Base-by-base conservation (phyloP, 1,140 invertebrate species). In the Plectrocnemia conspersa region DNA sequence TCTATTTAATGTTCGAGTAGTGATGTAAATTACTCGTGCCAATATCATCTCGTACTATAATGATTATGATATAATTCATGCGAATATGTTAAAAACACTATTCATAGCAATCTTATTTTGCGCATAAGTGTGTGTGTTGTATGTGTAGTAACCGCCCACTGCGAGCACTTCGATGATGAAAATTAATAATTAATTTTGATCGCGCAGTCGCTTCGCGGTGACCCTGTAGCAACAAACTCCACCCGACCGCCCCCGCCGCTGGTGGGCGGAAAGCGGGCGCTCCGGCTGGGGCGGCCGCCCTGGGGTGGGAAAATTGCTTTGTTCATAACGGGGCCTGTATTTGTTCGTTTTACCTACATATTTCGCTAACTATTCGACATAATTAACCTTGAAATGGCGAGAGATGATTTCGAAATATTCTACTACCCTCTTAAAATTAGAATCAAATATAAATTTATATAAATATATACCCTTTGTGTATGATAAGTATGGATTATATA, bases 231-330 rank as follows among this genome's bases (percentile, higher is more conserved):
- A 6, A 40, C 36, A 40, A n/a, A n/a, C 15, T 6, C 15, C 6
- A 40, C 16, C 36, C 6, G 6, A 15, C 36, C 16, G 11, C 36
- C 41, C 4, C 16, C 41, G 19, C 6, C 45, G n/a, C 6, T 13
- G 27, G 27, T 7, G 15, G 22, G 18, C 15, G 15, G 45, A 19
- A 16, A 11, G 11, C 7, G 23, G 25, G 15, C 13, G 45, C 9
- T 9, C 36, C 7, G 9, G 16, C 16, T 40, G 16, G 7, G 27
- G n/a, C 27, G 13, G n/a, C n/a, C 41, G 41, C 22, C 2, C 7
- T 23, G 48, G 52, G 27, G 46, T 42, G 52, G 52, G 57, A 52
- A 59, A 59, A 59, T 59, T 55, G 57, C 57, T 59, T 59, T 59
- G 57, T 59, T 59, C 57, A 54, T 54, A 54, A 52, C 52, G 29